These are phyloP conservation scores for Diglossa cyanea DNA, from an alignment of 2,797 vertebrate species.

Conservation along the genomic window DNA sequence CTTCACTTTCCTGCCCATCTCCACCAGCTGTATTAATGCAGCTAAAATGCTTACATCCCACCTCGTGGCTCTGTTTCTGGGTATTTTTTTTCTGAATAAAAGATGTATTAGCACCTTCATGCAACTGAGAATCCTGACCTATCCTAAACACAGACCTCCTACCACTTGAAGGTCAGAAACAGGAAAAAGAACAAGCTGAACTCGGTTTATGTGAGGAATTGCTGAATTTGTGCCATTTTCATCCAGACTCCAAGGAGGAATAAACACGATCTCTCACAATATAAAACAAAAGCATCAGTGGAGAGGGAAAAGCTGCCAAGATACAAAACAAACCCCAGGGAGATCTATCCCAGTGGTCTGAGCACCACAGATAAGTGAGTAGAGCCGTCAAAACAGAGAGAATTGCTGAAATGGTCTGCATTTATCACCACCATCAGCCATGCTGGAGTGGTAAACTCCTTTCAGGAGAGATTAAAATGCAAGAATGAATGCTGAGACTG, in stretches of 20 bases:
- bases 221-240: neutral
- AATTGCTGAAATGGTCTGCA: neutral
- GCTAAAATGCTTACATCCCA: neutral
- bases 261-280: neutral
- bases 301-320: neutral
- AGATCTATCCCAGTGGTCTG: neutral
- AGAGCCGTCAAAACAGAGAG: slow-evolving; percentile 7
- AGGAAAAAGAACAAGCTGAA: neutral
- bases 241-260: neutral
- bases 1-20: neutral
- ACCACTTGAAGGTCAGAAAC: neutral
- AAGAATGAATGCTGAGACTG: neutral
- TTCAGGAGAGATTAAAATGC: neutral
- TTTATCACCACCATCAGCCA: neutral
- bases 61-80: neutral
- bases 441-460: neutral
- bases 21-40: neutral
- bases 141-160: neutral
- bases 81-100: neutral
- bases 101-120: neutral
- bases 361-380: neutral
- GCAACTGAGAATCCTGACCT: neutral
- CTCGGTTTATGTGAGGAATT: neutral
- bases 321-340: neutral
- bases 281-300: neutral